These are phyloP conservation scores for Drosophila asahinai DNA, from an alignment of 1,140 invertebrate species.

Conservation along the genomic window DNA sequence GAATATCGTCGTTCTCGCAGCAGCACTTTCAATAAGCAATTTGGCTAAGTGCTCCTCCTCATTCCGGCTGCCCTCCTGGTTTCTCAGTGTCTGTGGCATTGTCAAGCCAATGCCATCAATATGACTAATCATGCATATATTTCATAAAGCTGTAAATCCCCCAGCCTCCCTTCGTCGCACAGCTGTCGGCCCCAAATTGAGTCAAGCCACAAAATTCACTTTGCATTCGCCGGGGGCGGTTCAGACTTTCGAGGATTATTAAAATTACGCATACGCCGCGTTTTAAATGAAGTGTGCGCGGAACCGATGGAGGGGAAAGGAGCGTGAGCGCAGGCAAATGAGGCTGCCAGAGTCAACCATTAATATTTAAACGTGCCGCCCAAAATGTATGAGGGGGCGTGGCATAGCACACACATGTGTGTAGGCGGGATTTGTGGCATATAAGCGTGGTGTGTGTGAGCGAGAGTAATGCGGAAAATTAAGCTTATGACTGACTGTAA, in stretches of 20 bases:
- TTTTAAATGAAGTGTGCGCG: slow-evolving; percentile 73
- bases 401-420: slow-evolving; percentile 14
- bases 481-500: slow-evolving; percentile 37
- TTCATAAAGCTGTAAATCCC: slow-evolving; percentile 57
- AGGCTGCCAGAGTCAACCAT: slow-evolving; percentile 56
- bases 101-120: slow-evolving; percentile 69
- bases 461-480: slow-evolving; percentile 15
- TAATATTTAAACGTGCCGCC: slow-evolving; percentile 64
- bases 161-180: slow-evolving; percentile 29
- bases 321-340: slow-evolving; percentile 6
- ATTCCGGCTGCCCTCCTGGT: background rate
- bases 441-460: background rate
- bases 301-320: background rate
- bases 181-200: slow-evolving; percentile 76
- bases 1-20: slow-evolving; percentile 41
- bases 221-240: slow-evolving; percentile 66
- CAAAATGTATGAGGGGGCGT: slow-evolving; percentile 39
- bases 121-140: slow-evolving; percentile 82
- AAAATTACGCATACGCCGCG: slow-evolving; percentile 83
- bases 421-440: slow-evolving; percentile 19
- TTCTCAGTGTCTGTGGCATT: slow-evolving; percentile 32
- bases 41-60: slow-evolving; percentile 67
- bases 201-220: slow-evolving; percentile 81
- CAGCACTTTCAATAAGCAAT: slow-evolving; percentile 80
- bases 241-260: slow-evolving; percentile 74